Percentiles rank a stretch among this genome's conserved stretches.
These are phyloP conservation scores for Cheilosia scutellata DNA, from an alignment of 2,888 invertebrate species.

Conservation along the genomic window DNA sequence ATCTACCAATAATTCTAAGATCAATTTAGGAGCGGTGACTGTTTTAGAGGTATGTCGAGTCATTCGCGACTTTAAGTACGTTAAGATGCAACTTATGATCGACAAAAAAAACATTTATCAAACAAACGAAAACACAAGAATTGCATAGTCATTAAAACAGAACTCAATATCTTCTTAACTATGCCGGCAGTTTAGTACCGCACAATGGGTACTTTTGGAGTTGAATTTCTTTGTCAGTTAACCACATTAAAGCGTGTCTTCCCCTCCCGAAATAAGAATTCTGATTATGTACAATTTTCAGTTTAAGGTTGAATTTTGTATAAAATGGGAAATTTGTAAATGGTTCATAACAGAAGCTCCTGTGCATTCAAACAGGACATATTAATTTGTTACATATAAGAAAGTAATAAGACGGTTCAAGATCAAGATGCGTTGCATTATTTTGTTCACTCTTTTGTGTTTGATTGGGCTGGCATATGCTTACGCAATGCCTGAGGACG, in stretches of 20 bases:
- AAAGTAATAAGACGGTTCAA: not conserved
- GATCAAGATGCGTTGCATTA: constrained; percentile 26
- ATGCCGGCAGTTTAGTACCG: too few species aligned
- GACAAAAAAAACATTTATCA: not conserved
- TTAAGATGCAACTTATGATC: not conserved
- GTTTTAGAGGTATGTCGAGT: not conserved
- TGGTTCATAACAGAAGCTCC: not conserved
- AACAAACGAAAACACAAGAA: not conserved
- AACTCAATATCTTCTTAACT: too few species aligned
- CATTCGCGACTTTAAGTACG: not conserved
- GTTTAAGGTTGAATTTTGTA: not conserved
- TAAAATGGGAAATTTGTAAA: not conserved
- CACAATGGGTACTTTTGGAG: too few species aligned
- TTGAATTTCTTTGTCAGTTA: too few species aligned
- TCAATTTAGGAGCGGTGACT: not conserved
- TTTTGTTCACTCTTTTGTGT: constrained; percentile 10
- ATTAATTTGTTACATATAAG: not conserved
- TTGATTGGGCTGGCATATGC: constrained; percentile 10
- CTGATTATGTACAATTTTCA: not conserved
- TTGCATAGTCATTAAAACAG: too few species aligned
- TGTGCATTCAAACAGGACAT: not conserved
- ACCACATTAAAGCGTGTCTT: not conserved
- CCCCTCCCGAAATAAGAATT: too few species aligned
- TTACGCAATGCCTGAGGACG: not conserved
- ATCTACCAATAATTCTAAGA: not conserved